Conservation (phyloP, 2,113 vertebrate species). For the Struthio camelus region DNA sequence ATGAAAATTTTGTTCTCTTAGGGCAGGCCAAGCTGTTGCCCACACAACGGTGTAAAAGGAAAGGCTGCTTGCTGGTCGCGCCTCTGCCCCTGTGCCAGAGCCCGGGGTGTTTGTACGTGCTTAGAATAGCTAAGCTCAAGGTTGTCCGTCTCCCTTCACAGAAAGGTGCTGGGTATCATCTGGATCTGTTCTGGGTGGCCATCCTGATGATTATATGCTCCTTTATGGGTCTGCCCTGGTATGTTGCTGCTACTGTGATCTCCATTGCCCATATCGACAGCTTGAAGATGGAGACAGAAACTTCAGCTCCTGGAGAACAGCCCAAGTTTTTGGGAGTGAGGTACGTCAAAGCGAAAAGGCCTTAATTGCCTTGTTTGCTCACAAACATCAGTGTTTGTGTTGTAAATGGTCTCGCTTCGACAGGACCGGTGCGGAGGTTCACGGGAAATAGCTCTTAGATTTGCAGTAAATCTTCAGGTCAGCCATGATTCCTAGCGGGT, state of each 20-base stretch:
- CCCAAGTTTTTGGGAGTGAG: constrained; percentile 98
- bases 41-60: not conserved
- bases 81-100: not conserved
- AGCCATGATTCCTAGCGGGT: not conserved
- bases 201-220: constrained; percentile 91
- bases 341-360: constrained; percentile 65
- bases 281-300: constrained; percentile 98
- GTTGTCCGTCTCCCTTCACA: constrained; percentile 55
- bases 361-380: not conserved
- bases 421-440: not conserved
- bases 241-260: constrained; percentile 97
- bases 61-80: not conserved
- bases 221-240: constrained; percentile 98
- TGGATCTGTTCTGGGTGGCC: constrained; percentile 97
- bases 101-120: rapidly evolving
- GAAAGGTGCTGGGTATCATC: constrained; percentile 98
- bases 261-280: constrained; percentile 99
- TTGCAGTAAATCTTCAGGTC: not conserved
- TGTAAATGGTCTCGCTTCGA: not conserved
- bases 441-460: not conserved
- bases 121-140: not conserved
- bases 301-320: constrained; percentile 95
- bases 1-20: not conserved
- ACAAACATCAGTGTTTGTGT: not conserved
- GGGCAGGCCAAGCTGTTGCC: not conserved